These are phyloP conservation scores for Acropora tenuis DNA, from an alignment of 64 coral and sea anemone species.

Conservation along the genomic window DNA sequence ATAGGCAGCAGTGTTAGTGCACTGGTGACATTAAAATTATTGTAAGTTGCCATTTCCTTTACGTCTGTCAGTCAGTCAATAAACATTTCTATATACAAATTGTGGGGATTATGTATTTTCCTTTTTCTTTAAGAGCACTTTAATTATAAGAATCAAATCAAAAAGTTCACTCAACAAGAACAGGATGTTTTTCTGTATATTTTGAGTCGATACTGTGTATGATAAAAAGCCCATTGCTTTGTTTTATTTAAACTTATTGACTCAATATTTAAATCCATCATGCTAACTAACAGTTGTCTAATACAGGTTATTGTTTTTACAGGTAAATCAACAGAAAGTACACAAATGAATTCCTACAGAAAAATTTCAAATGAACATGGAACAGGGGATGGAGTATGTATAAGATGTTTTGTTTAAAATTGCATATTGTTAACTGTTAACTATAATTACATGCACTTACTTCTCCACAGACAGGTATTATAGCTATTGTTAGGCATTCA, in stretches of 20 bases:
- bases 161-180: background rate
- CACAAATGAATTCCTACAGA: background rate
- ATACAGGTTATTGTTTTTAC: background rate
- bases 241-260: background rate
- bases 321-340: constrained; percentile 42
- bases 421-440: background rate
- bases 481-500: no score
- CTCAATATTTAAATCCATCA: constrained; percentile 7
- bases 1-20: background rate
- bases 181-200: constrained; percentile 5
- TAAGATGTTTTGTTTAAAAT: constrained; percentile 12
- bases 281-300: background rate
- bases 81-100: background rate
- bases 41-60: background rate
- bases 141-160: background rate
- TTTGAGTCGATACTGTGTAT: background rate
- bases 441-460: no score
- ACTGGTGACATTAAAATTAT: background rate
- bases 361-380: constrained; percentile 7
- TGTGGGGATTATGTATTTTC: background rate
- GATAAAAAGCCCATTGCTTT: background rate
- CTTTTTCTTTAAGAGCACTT: no score
- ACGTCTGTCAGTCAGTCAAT: background rate
- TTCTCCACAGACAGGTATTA: no score
- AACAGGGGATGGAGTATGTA: constrained; percentile 8